A percentile compares a stretch with the other conserved stretches of the same genome.
These are phyloP conservation scores for Falcunculus frontatus DNA, from an alignment of 2,113 vertebrate genomes.

Conservation along the genomic window DNA sequence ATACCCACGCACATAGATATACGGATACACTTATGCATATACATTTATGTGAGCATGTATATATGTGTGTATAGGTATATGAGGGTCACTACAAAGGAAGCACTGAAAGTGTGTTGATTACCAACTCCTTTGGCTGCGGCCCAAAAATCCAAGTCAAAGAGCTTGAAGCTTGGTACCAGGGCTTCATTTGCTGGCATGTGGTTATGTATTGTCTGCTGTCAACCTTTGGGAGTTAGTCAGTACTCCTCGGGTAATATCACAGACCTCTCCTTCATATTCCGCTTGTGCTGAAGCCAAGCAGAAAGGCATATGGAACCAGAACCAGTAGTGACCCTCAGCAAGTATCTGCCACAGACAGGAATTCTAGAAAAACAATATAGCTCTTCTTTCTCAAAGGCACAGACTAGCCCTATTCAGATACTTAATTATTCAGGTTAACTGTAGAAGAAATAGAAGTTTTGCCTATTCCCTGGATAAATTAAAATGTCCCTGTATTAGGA, in stretches of 20 bases:
- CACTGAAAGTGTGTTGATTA: neutral
- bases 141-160: neutral
- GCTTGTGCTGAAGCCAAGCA: neutral
- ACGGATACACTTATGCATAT: neutral
- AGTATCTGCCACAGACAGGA: neutral
- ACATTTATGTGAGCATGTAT: neutral
- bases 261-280: neutral
- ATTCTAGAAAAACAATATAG: neutral
- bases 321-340: neutral
- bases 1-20: no score
- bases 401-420: neutral
- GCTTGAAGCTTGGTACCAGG: neutral
- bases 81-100: neutral
- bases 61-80: neutral
- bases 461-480: neutral
- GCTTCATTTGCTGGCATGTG: neutral
- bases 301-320: neutral
- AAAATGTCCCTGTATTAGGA: neutral
- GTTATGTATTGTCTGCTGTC: neutral
- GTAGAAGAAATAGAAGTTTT: neutral
- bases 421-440: neutral
- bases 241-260: neutral
- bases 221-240: neutral
- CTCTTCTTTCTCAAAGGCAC: neutral
- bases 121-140: neutral